These are phyloP conservation scores for Lithosia quadra DNA, from an alignment of 2,888 invertebrate genomes.

Conservation along the genomic window DNA sequence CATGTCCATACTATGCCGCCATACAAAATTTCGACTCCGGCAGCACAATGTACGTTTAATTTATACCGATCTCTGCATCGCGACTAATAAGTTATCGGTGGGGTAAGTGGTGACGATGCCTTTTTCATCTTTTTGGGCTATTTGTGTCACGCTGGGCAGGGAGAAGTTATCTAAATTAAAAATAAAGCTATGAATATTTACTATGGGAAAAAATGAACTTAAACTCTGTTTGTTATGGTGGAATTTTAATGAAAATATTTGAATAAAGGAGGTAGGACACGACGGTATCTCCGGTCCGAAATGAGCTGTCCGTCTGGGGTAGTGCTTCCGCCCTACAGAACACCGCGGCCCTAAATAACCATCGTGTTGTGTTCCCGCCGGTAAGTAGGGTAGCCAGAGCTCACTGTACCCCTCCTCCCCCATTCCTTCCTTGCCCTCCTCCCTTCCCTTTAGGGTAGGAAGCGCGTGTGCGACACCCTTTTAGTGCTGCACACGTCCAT, in stretches of 20 bases:
- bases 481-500: too few relatives aligned
- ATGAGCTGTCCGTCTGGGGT: too few relatives aligned
- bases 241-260: background rate
- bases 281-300: too few relatives aligned
- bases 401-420: too few relatives aligned
- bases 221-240: background rate
- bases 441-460: too few relatives aligned
- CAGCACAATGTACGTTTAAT: conserved; percentile 20
- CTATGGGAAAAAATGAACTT: background rate
- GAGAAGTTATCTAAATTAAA: conserved; percentile 33
- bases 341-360: too few relatives aligned
- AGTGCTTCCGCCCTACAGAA: too few relatives aligned
- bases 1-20: conserved; percentile 14
- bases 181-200: conserved; percentile 22
- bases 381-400: too few relatives aligned
- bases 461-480: too few relatives aligned
- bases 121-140: conserved; percentile 37
- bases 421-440: too few relatives aligned
- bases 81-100: conserved; percentile 46
- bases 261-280: background rate
- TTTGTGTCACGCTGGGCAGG: conserved; percentile 47
- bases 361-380: too few relatives aligned
- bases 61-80: conserved; percentile 42
- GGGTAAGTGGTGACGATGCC: conserved; percentile 56
- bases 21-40: background rate